Evolutionary conservation across 1,140 invertebrate genomes (phyloP), one percentile per base, ranked within the genome.

Genomic region (Palaemon carinicauda): DNA sequence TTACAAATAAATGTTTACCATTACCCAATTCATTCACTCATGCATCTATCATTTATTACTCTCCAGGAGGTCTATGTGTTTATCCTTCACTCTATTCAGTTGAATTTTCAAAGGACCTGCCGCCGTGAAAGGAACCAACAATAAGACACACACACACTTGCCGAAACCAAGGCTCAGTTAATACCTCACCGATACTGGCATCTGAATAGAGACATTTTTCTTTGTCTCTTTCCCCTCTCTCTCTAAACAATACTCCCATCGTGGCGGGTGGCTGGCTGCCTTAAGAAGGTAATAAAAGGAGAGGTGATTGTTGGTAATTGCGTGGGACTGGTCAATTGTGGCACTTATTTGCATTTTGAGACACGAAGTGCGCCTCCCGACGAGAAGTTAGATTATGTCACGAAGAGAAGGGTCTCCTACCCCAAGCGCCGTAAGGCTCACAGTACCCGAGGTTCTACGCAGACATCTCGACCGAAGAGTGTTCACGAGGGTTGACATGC

Each of bases 291-390:
- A 56, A 41, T 81, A 81, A 81, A 81, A 52, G 60, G 50, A 65
- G 80, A 69, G 51, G 80, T 71, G 80, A 81, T 81, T 81, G 80
- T 71, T 81, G 27, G 80, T 81, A 81, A 81, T 81, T 81, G 80
- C 80, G 80, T 81, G 60, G 80, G 80, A 81, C 80, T 69, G 80
- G 80, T 81, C 80, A 71, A 81, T 81, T 81, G 56, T 15, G 52
- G 60, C 50, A 15, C 80, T 12, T 69, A 81, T 81, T 81, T 81
- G 80, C 80, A 81, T 81, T 71, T 81, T 81, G 21, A 81, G 56
- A 52, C 80, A 81, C 80, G 80, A 71, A 81, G 80, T 69, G 71
- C 52, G 80, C 80, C 65, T 65, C 80, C 80, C 19, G 80, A 51
- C 56, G 80, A 60, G 60, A 81, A 50, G 80, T 65, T 24, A 65